Conservation (phyloP, 2,888 invertebrate species). For the Dasysyrphus tricinctus region DNA sequence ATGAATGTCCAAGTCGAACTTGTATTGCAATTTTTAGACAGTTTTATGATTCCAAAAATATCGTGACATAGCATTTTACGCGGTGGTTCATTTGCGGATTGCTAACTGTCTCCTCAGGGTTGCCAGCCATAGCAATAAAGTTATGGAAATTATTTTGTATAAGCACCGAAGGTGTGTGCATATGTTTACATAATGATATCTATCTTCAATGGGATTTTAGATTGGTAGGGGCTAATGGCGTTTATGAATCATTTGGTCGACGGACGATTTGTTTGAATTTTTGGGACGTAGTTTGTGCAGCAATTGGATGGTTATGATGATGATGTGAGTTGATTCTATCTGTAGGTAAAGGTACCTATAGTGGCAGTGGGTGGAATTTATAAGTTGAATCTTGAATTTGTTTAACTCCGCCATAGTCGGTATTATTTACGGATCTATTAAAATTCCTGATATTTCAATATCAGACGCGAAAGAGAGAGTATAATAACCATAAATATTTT, state of each 20-base stretch:
- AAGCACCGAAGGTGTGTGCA: constrained; percentile 58
- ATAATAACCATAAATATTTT: constrained; percentile 31
- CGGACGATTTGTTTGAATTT: constrained; percentile 64
- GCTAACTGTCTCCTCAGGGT: constrained; percentile 50
- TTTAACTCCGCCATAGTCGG: constrained; percentile 34
- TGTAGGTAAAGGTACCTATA: background rate
- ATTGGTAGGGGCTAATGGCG: constrained; percentile 46
- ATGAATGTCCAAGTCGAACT: constrained; percentile 50
- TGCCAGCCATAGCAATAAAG: constrained; percentile 57
- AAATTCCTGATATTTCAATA: constrained; percentile 19
- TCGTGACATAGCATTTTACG: constrained; percentile 51
- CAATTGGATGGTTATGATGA: constrained; percentile 21
- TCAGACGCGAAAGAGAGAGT: background rate
- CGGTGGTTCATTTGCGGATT: constrained; percentile 46
- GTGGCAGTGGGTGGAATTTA: constrained; percentile 62
- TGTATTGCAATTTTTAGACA: constrained; percentile 52
- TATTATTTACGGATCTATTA: constrained; percentile 35
- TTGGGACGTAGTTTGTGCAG: constrained; percentile 12
- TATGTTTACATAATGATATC: constrained; percentile 1
- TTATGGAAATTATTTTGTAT: constrained; percentile 62
- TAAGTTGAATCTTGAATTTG: constrained; percentile 51
- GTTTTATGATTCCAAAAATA: constrained; percentile 67
- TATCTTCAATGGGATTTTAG: background rate
- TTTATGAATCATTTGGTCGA: constrained; percentile 66
- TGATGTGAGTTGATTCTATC: background rate